Evolutionary conservation across 2,888 invertebrate species (phyloP).

Genomic region (Graphium colonna): DNA sequence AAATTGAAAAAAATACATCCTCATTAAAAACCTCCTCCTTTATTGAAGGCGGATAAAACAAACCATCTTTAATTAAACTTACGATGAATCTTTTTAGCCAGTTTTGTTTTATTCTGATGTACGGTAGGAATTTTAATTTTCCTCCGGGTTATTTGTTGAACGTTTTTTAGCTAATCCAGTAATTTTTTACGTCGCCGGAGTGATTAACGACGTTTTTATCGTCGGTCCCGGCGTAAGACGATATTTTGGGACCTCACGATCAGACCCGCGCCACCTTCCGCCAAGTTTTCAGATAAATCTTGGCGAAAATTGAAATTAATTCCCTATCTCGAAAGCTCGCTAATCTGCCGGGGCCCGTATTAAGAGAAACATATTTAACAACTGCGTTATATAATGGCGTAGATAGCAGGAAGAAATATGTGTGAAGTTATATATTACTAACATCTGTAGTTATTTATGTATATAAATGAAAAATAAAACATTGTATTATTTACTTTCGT

Average conservation of each 20-base stretch:
- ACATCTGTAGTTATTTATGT: not conserved
- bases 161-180: conserved; percentile 11
- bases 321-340: conserved; percentile 12
- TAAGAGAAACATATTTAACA: no score
- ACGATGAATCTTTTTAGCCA: no score
- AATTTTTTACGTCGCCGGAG: conserved; percentile 24
- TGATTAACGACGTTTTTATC: conserved; percentile 52
- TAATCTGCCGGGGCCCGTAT: not conserved
- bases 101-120: no score
- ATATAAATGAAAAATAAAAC: not conserved
- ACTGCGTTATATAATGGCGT: no score
- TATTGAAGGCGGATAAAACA: no score
- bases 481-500: not conserved
- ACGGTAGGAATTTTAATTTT: no score
- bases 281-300: conserved; percentile 21
- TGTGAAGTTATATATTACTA: no score
- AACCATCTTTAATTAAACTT: no score
- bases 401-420: no score
- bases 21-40: no score
- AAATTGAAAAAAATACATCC: no score
- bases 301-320: conserved; percentile 17
- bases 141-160: no score
- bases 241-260: conserved; percentile 36
- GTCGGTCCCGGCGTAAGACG: conserved; percentile 40
- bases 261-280: conserved; percentile 15